These are phyloP conservation scores for Hemibagrus guttatus DNA, from an alignment of 2,797 vertebrate species.

Conservation along the genomic window DNA sequence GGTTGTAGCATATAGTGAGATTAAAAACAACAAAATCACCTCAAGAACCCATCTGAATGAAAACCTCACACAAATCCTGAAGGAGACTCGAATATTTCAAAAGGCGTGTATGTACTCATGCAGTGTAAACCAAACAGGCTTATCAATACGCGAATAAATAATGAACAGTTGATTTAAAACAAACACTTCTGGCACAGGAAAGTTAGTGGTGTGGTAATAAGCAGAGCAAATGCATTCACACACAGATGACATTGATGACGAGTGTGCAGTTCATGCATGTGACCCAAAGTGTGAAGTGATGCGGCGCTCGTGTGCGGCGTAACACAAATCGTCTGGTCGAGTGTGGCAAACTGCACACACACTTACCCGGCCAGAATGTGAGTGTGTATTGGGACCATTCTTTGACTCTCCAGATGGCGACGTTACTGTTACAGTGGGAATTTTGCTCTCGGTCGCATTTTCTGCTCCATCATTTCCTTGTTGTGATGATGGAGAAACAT, in stretches of 20 bases:
- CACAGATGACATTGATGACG: background rate
- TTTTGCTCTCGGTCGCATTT: background rate
- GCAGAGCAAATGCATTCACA: conserved; percentile 22
- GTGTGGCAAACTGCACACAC: background rate
- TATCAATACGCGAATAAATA: background rate
- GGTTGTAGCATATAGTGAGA: background rate
- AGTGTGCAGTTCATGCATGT: conserved; percentile 22
- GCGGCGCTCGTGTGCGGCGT: background rate
- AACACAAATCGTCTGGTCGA: background rate
- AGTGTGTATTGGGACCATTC: conserved; percentile 8
- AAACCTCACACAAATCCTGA: background rate
- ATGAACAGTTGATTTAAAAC: background rate
- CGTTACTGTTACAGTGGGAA: conserved; percentile 59
- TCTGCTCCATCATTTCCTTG: background rate
- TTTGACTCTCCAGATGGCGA: conserved; percentile 54
- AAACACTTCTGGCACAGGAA: background rate
- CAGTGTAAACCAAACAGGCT: conserved; percentile 7
- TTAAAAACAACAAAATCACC: conserved; percentile 11
- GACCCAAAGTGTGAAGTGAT: background rate
- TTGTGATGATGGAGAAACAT: background rate
- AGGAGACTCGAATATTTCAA: background rate
- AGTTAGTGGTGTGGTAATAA: conserved; percentile 23
- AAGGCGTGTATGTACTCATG: background rate
- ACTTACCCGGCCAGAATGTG: conserved; percentile 59
- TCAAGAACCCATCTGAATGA: background rate